Base-by-base conservation (phyloP, 2,113 vertebrate genomes). In the Leptobrachium leishanense region DNA sequence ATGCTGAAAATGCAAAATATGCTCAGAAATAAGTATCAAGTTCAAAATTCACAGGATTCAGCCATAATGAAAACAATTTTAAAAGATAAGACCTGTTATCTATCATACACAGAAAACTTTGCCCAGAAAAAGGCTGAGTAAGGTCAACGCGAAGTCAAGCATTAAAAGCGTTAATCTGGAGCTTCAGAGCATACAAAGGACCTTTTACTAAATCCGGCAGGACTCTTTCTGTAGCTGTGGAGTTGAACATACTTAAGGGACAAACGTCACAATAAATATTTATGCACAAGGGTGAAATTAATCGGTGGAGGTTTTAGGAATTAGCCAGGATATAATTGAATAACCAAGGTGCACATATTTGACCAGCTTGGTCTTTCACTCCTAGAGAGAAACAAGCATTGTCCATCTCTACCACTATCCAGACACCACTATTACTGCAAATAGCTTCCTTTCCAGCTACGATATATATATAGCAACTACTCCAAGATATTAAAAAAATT, bases 41-140 rank as follows among this genome's bases (percentile, higher is more conserved):
- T 71, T 72, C 13, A 39, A 63, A 72, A 71, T 70, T 4, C 50
- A 31, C 20, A 55, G n/a, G 3, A 79, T 40, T 79, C 77, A 72
- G 69, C 69, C 72, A 6, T 43, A 69, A 55, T 43, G 63, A 43
- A 39, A 72, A 13, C 43, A 65, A n/a, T 41, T 43, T 10, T 53
- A 43, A 54, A 1, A 79, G 75, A 77, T 77, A 77, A 70, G 75
- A 31, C 53, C 15, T 70, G 57, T 72, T 72, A 72, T 72, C 62
- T 72, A 72, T n/a, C 31, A 55, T 66, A 43, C 68, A 79, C 46
- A 72, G 31, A 65, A 72, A 15, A 72, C 31, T 78, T 55, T 65
- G 59, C 43, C 43, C 13, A 78, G 43, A 42, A 76, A 50, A 7
- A 2, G 31, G 53, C 65, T 43, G 31, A 31, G 10, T 65, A 54